Evolutionary conservation across 2,113 vertebrate genomes (phyloP).

Genomic region (Tyto alba): DNA sequence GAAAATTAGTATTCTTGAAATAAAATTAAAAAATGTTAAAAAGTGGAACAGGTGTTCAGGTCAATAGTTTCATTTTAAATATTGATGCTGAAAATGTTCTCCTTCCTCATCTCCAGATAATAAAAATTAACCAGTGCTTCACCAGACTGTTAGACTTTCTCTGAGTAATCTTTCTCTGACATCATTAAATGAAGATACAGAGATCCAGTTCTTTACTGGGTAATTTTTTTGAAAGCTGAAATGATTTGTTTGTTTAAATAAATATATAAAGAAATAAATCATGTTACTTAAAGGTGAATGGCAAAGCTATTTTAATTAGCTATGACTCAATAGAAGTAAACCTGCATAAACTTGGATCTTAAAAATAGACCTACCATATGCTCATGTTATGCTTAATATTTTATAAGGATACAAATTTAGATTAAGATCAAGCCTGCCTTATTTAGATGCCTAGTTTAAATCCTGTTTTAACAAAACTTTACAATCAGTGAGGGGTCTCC

Average conservation of each 20-base stretch:
- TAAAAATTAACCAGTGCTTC: not conserved
- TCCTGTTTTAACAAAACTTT: not conserved
- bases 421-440: not conserved
- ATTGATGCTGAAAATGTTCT: slow-evolving; percentile 20
- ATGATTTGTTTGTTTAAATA: not conserved
- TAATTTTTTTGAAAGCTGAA: not conserved
- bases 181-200: not conserved
- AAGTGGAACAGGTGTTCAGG: slow-evolving; percentile 49
- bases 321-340: not conserved
- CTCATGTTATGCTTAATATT: not conserved
- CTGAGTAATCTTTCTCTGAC: not conserved
- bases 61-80: slow-evolving; percentile 56
- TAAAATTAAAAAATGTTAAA: not conserved
- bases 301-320: not conserved
- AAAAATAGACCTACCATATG: slow-evolving; percentile 1
- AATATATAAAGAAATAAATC: not conserved
- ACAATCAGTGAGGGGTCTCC: not conserved
- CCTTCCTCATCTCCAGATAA: not conserved
- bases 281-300: not conserved
- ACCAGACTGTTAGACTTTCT: not conserved
- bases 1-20: slow-evolving; percentile 59
- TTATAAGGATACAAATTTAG: not conserved
- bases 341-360: not conserved
- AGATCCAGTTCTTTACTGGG: not conserved
- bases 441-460: not conserved